Base-by-base conservation (phyloP, 1,140 invertebrate genomes). In the Magallana gigas region DNA sequence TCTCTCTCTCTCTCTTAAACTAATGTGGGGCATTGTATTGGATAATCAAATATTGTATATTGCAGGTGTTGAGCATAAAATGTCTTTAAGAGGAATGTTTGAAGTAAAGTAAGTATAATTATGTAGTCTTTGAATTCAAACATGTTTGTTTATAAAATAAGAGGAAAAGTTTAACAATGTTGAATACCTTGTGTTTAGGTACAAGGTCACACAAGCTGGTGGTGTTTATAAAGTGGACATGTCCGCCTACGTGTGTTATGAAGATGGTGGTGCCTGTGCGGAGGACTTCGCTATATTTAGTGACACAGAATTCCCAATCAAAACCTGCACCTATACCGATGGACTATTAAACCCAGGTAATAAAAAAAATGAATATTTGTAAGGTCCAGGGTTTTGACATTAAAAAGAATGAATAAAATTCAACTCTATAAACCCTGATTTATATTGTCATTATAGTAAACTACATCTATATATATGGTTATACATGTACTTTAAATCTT, bases 51-150 rank as follows among this genome's bases (percentile, higher is more conserved):
- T 16, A 62, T 12, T 23, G 56, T 83, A 83, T 14, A 56, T 18
- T 83, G 8, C 57, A 83, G 81, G 81, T 57, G 48, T 16, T 6
- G 81, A 83, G 36, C 81, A 58, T 11, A 83, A 83, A 57, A 58
- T 83, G 48, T 83, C 81, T 83, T 56, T 83, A n/a, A 57, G 16
- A 57, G 81, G 81, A 36, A 83, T 83, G 48, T 83, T 83, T 83
- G 81, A 57, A 58, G 14, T 83, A 8, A 83, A 29, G 81, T 83
- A 57, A 57, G 81, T 12, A 57, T 57, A n/a, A 8, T 18, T 6
- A 57, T 64, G 4, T 64, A 16, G 14, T 16, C 18, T 16, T 64
- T 64, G 62, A 48, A 48, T 48, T 48, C 36, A 48, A 48, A 48
- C 36, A 48, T 48, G 36, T 48, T 48, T 48, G 3, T 4, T 48